Base-by-base conservation (phyloP, 2,888 invertebrate species). In the Octodonta nipae region DNA sequence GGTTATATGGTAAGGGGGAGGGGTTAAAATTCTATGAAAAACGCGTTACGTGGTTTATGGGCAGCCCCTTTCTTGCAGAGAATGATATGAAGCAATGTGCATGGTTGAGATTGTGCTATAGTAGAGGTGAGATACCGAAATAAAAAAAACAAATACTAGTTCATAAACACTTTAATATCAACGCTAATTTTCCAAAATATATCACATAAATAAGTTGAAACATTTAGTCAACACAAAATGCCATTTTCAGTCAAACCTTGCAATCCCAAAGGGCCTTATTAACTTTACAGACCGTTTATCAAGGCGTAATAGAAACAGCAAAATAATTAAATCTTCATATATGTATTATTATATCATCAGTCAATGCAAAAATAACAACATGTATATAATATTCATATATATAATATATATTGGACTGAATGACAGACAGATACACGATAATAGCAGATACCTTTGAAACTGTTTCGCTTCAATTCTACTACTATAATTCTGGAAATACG, bases 171-270 rank as follows among this genome's bases (percentile, higher is more conserved):
- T 22, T 22, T 22, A 22, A 22, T 22, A 22, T 4, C 22, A 4
- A 22, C 11, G 22, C 22, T 22, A 22, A 22, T 22, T 22, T 22
- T 22, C 10, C 22, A 22, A 2, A 22, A 22, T 3, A 22, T 22
- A 22, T 22, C 22, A 22, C 22, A 22, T 22, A 11, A 22, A 11
- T 2, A 22, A 22, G 22, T 22, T 10, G n/a, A 10, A n/a, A 11
- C n/a, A 22, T n/a, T 10, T 22, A 10, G 3, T 11, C 11, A 4
- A 22, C 4, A 11, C 6, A n/a, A 22, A 22, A 22, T 2, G 22
- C 22, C 11, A 22, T 22, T n/a, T 22, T 22, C 22, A 22, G 22
- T 22, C 22, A 22, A n/a, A 22, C 22, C 22, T 22, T 20, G 6
- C 11, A 22, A 11, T 22, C 22, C 11, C 11, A 11, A 10, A 22